A percentile compares a stretch with the other conserved stretches of the same genome.
Evolutionary conservation across 2,113 vertebrate species (phyloP).

Genomic region (Gallinago undulata): DNA sequence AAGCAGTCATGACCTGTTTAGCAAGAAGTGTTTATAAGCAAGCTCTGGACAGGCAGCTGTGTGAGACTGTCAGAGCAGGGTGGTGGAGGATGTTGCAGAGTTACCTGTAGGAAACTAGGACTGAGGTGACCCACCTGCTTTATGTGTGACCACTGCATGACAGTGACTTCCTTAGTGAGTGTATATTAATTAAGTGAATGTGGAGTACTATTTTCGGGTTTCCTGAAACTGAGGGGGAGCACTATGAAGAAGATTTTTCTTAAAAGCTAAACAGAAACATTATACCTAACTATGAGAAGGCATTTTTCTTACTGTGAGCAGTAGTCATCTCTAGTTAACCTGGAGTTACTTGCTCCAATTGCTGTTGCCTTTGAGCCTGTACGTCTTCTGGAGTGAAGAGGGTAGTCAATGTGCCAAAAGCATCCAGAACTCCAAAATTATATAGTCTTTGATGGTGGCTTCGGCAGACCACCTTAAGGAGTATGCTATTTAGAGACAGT

Average conservation of each 20-base stretch:
- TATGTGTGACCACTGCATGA: not conserved
- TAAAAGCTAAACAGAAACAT: not conserved
- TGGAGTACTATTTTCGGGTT: not conserved
- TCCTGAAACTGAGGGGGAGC: not conserved
- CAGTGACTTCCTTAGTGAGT: not conserved
- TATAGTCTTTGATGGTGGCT: not conserved
- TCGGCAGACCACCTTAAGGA: not conserved
- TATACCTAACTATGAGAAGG: not conserved
- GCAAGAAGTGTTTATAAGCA: conserved; percentile 40
- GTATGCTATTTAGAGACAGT: not conserved
- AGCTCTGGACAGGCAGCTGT: not conserved
- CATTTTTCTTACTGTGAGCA: not conserved
- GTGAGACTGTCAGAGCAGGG: not conserved
- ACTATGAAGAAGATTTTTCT: not conserved
- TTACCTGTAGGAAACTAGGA: not conserved
- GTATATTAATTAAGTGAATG: not conserved
- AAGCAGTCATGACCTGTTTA: conserved; percentile 48
- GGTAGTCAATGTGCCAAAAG: not conserved
- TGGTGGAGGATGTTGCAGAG: not conserved
- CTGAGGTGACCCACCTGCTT: not conserved
- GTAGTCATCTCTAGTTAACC: not conserved
- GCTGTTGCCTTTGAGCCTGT: not conserved
- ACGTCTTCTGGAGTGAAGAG: not conserved
- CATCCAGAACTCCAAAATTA: not conserved
- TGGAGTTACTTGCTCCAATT: not conserved